phyloP scores from a whole-genome alignment of 2,113 vertebrate species.

The Xiphias gladius region DNA sequence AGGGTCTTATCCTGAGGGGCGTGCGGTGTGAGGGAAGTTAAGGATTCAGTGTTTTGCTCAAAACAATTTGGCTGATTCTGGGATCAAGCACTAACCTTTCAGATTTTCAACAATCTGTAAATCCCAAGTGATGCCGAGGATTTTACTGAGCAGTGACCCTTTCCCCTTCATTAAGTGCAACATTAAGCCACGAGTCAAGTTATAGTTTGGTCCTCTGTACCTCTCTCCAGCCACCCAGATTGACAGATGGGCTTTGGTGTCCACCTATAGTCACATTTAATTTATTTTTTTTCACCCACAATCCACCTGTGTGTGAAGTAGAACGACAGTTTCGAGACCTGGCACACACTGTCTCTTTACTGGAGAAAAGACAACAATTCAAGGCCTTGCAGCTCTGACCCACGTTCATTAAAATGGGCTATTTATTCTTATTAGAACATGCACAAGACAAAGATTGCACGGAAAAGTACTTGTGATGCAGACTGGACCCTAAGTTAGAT shows the following conservation, averaged over 20 bases:
- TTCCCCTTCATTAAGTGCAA: background rate
- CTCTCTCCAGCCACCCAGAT: background rate
- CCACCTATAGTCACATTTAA: background rate
- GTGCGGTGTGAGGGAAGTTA: background rate
- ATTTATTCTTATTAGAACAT: background rate
- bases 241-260: slow-evolving; percentile 4
- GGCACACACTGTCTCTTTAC: background rate
- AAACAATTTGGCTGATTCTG: background rate
- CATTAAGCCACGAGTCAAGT: background rate
- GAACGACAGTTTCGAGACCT: background rate
- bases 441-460: background rate
- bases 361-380: too few relatives aligned
- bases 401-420: background rate
- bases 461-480: background rate
- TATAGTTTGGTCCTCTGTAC: background rate
- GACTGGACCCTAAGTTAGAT: background rate
- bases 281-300: background rate
- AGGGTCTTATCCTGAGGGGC: background rate
- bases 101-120: background rate
- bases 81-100: background rate
- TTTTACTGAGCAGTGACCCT: background rate
- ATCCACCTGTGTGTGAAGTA: slow-evolving; percentile 5
- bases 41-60: background rate
- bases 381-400: background rate
- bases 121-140: background rate